Base-by-base conservation (phyloP, 2,113 vertebrate genomes). In the Corynorhinus townsendii region DNA sequence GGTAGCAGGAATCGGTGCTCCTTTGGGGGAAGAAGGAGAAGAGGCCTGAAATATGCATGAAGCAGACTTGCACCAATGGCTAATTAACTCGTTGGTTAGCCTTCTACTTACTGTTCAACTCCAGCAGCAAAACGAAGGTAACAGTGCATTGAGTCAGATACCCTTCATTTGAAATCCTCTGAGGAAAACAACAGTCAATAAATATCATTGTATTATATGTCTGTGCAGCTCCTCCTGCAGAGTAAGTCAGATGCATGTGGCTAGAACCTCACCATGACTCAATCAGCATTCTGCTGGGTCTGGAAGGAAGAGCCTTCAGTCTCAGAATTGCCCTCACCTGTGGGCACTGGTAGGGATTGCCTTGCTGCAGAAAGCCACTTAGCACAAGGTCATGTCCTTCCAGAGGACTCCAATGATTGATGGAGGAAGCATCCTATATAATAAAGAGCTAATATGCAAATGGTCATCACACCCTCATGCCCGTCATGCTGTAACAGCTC, bases 171-270 rank as follows among this genome's bases (percentile, higher is more conserved):
- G 77, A 88, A 95, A 88, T 8, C 68, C 45, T 77, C 33, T 9
- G 38, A 88, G 73, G 77, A 89, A 95, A 96, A 90, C 43, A 84
- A 71, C 11, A 84, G 59, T 91, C 73, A 94, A 79, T 69, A 96
- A 82, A 72, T 82, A 73, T 2, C 22, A 54, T 45, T 19, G 15
- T 40, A 49, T 71, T 45, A 66, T 45, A 66, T 81, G 30, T 28
- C 56, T 86, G 16, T 24, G 14, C 4, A 81, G 68, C 28, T 68
- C 54, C 62, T 92, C 52, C 66, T 68, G 33, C 8, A 95, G 75
- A 91, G 40, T 45, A 86, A 69, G 62, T 71, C 56, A 66, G 81
- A 11, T n/a, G 20, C 45, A 14, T 47, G 38, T 8, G 81, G 54
- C 76, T 33, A 69, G 56, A 72, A 38, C 89, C 47, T 79, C 26